Conservation (phyloP, 2,113 vertebrate species). For the Notiomystis cincta region DNA sequence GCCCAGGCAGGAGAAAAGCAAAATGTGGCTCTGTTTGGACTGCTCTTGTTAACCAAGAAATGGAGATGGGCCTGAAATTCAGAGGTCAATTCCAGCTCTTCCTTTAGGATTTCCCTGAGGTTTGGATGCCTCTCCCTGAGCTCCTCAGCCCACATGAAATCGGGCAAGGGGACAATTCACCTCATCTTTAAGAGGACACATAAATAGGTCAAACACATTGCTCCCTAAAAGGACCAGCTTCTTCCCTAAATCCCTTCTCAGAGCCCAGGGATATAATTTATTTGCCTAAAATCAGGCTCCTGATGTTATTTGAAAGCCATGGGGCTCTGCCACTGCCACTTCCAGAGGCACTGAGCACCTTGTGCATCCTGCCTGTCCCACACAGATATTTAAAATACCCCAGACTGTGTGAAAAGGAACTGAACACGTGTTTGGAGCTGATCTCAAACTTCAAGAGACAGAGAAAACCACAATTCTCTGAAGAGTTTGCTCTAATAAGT, state of each 20-base stretch:
- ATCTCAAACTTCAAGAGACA: neutral
- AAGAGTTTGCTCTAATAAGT: neutral
- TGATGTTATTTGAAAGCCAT: neutral
- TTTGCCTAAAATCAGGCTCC: neutral
- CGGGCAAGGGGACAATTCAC: neutral
- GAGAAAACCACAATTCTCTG: neutral
- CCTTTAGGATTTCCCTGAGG: neutral
- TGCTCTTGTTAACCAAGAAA: neutral
- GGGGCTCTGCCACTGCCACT: neutral
- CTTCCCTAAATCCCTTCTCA: neutral
- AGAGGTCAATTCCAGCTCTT: neutral
- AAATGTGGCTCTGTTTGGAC: neutral
- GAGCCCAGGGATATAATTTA: neutral
- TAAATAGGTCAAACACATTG: neutral
- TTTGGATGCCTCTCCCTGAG: neutral
- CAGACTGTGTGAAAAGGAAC: neutral
- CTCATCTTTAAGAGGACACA: neutral
- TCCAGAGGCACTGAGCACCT: neutral
- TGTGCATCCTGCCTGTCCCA: neutral
- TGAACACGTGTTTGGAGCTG: neutral
- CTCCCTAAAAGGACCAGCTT: neutral
- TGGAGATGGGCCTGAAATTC: neutral
- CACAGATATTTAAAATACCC: neutral
- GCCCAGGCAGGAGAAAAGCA: neutral
- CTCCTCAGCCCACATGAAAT: neutral